A percentile compares a stretch with the other conserved stretches of the same genome.
Conservation (phyloP, 2,797 vertebrate species). For the Myoxocephalus aenaeus region DNA sequence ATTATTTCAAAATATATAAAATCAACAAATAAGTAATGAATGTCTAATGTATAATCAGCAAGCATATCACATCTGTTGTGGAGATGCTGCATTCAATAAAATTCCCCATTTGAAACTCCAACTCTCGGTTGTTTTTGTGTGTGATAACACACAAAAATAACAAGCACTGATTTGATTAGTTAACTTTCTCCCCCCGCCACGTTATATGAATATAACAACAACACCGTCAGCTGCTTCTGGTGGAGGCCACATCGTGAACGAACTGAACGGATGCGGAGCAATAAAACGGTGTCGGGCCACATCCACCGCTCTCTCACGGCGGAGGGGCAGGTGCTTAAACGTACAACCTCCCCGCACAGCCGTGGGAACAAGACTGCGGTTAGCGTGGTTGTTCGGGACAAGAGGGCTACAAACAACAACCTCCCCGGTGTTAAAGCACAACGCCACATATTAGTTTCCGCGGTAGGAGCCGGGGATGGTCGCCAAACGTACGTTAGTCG, state of each 20-base stretch:
- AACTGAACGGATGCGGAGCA: background rate
- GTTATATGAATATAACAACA: slow-evolving; percentile 11
- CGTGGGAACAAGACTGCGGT: slow-evolving; percentile 53
- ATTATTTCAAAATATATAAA: background rate
- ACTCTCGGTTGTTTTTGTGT: too few species aligned
- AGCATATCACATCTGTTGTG: background rate
- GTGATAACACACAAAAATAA: too few species aligned
- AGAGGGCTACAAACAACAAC: slow-evolving; percentile 4
- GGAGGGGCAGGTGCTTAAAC: slow-evolving; percentile 60
- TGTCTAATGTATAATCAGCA: background rate
- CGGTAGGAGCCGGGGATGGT: background rate
- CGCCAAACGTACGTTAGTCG: slow-evolving; percentile 9
- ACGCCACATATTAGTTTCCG: background rate
- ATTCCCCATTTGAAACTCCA: background rate
- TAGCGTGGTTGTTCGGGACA: slow-evolving; percentile 12
- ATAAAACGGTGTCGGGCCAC: background rate
- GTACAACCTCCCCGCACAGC: background rate
- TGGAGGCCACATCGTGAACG: background rate
- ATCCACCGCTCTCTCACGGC: background rate
- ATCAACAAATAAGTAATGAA: background rate
- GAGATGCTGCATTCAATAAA: slow-evolving; percentile 1
- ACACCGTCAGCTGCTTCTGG: background rate
- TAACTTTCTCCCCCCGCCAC: background rate
- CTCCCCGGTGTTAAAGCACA: background rate
- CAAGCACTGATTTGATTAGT: slow-evolving; percentile 45